phyloP scores from a whole-genome alignment of 2,888 invertebrate genomes.

The Apocheima hispidaria region DNA sequence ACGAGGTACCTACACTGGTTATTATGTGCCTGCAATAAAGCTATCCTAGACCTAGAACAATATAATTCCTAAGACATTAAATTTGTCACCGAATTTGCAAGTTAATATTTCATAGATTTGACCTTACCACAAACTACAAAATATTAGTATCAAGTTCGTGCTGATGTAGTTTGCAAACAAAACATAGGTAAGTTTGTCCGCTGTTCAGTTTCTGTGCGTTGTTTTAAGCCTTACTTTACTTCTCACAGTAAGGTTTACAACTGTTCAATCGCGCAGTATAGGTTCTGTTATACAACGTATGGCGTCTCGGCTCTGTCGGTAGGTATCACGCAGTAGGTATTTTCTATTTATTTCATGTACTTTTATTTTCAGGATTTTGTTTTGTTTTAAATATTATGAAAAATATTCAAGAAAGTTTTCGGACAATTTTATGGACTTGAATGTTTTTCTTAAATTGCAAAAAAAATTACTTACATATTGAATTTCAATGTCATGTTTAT shows the following conservation, averaged over 20 bases:
- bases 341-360: conserved; percentile 33
- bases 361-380: conserved; percentile 28
- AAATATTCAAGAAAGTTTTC: conserved; percentile 4
- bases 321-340: conserved; percentile 58
- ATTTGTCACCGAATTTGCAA: too few relatives aligned
- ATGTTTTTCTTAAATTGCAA: background rate
- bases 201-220: conserved; percentile 12
- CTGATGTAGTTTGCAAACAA: background rate
- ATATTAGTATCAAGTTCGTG: too few relatives aligned
- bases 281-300: conserved; percentile 16
- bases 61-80: too few relatives aligned
- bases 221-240: background rate
- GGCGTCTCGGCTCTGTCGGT: conserved; percentile 71
- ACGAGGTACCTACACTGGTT: background rate
- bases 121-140: too few relatives aligned
- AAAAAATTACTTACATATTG: background rate
- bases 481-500: conserved; percentile 7
- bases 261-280: conserved; percentile 21
- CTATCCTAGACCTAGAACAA: too few relatives aligned
- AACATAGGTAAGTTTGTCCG: background rate
- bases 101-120: too few relatives aligned
- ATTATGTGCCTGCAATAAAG: too few relatives aligned
- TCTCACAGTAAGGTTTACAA: conserved; percentile 3
- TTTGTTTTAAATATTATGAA: background rate
- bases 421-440: background rate